Evolutionary conservation across 1,140 invertebrate genomes (phyloP).

Genomic region (Macrosteles quadrilineatus): DNA sequence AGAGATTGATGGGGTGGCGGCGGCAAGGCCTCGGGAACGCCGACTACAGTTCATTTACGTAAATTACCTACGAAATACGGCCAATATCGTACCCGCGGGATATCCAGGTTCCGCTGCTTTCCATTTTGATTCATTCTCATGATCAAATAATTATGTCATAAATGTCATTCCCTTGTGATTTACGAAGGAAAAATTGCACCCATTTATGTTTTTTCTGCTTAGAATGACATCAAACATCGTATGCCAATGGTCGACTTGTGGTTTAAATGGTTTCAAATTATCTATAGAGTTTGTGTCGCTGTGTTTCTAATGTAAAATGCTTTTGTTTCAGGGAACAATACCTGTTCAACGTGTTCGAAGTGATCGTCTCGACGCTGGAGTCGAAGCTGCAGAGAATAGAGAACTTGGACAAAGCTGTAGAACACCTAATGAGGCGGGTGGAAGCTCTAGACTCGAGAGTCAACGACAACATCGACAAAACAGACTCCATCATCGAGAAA

Average conservation of each 20-base stretch:
- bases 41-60: neutral
- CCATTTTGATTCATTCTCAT: conserved; percentile 12
- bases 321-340: conserved; percentile 80
- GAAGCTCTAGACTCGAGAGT: conserved; percentile 77
- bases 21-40: neutral
- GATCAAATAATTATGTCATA: conserved; percentile 15
- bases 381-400: conserved; percentile 84
- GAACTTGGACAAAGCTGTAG: conserved; percentile 81
- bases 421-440: conserved; percentile 79
- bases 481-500: conserved; percentile 75
- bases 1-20: conserved; percentile 5
- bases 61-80: conserved; percentile 7
- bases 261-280: neutral
- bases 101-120: neutral
- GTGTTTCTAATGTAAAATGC: conserved; percentile 36
- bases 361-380: conserved; percentile 82
- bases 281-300: neutral
- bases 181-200: neutral
- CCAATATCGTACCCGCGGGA: neutral
- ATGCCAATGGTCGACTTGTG: neutral
- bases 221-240: neutral
- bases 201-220: neutral
- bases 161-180: neutral
- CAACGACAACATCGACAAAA: conserved; percentile 80
- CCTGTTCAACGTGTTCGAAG: conserved; percentile 84